A percentile compares a stretch with the other conserved stretches of the same genome.
Conservation (phyloP, 2,113 vertebrate genomes). For the Chinchilla lanigera region DNA sequence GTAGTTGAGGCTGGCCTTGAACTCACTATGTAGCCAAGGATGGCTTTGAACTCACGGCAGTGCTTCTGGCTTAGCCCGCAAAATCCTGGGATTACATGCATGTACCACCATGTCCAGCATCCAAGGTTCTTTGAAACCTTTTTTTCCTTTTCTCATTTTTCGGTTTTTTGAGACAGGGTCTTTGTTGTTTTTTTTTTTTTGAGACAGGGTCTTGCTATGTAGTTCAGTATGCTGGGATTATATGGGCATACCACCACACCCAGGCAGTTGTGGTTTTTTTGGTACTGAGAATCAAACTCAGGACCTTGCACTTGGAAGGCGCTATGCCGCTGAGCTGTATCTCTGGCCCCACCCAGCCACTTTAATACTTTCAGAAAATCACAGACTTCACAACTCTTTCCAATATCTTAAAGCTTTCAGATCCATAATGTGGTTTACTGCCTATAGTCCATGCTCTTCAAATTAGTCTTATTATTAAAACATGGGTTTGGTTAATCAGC, state of each 20-base stretch:
- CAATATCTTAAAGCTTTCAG: not conserved
- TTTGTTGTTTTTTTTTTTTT: too few relatives aligned
- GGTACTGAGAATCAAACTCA: too few relatives aligned
- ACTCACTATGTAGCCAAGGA: too few relatives aligned
- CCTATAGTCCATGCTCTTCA: slow-evolving; percentile 3
- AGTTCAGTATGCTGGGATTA: not conserved
- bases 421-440: not conserved
- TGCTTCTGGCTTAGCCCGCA: too few relatives aligned
- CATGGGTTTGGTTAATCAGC: not conserved
- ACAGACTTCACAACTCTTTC: slow-evolving; percentile 34
- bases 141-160: too few relatives aligned
- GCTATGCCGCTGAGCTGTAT: too few relatives aligned
- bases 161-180: not conserved
- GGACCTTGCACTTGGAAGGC: too few relatives aligned
- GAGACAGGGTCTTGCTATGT: not conserved
- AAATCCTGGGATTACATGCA: too few relatives aligned
- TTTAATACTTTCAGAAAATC: slow-evolving; percentile 10
- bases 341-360: not conserved
- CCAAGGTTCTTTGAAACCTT: too few relatives aligned
- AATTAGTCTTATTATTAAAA: slow-evolving; percentile 45
- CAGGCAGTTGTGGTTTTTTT: not conserved
- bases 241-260: not conserved
- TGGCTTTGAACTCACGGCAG: too few relatives aligned
- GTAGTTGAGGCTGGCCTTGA: not conserved
- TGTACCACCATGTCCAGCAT: too few relatives aligned